Percentiles rank a stretch among this genome's conserved stretches.
Conservation (phyloP, 2,888 invertebrate genomes). For the Polydrusus pterygomalis region DNA sequence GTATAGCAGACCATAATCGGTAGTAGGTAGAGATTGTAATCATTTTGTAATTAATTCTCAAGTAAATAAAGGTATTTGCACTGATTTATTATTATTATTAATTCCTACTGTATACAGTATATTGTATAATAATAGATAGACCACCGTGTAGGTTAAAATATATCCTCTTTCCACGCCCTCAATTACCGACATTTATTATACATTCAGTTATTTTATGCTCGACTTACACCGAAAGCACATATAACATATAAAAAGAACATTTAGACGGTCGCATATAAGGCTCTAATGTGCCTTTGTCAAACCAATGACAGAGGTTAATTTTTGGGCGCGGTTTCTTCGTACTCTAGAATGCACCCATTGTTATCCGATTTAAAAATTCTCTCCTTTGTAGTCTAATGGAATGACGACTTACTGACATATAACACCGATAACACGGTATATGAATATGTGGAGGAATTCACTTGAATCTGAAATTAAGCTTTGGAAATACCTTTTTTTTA, state of each 20-base stretch:
- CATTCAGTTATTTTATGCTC: conserved; percentile 14
- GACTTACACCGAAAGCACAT: conserved; percentile 5
- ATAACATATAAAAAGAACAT: conserved; percentile 7
- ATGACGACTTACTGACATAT: conserved; percentile 27
- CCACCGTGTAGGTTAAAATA: conserved; percentile 20
- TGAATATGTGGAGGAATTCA: background rate
- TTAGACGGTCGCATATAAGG: conserved; percentile 27
- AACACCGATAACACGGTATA: no score
- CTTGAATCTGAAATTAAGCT: no score
- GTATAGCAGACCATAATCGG: no score
- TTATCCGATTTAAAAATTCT: conserved; percentile 12
- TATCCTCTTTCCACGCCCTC: conserved; percentile 10
- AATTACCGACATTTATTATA: background rate
- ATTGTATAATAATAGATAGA: background rate
- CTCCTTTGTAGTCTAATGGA: conserved; percentile 10
- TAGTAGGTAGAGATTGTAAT: no score
- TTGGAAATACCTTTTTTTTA: no score
- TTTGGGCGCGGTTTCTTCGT: conserved; percentile 49
- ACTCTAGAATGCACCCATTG: conserved; percentile 50
- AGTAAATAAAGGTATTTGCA: background rate
- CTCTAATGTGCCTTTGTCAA: conserved; percentile 40
- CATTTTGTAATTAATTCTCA: no score
- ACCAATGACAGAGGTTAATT: conserved; percentile 29
- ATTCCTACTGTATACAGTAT: no score
- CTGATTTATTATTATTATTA: background rate